Evolutionary conservation across 2,797 vertebrate species (phyloP).

Genomic region (Scolopax bukidnonensis): DNA sequence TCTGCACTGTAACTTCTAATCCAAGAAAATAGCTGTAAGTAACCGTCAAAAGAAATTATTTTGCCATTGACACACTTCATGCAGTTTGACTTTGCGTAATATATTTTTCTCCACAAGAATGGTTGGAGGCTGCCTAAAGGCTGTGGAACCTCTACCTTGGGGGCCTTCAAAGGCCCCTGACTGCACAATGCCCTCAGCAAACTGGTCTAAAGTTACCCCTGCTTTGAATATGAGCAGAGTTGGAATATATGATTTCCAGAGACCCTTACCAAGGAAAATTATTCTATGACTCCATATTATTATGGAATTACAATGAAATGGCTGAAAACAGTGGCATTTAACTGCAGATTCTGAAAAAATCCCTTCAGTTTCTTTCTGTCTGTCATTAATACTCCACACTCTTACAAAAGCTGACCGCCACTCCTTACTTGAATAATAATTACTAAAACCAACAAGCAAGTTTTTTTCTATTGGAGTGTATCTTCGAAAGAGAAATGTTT

Average conservation of each 20-base stretch:
- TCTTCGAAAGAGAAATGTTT: conserved; percentile 1
- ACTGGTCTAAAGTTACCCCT: neutral
- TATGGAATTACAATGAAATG: neutral
- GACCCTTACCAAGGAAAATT: neutral
- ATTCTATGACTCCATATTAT: neutral
- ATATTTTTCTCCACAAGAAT: neutral
- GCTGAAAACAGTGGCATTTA: neutral
- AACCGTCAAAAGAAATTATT: neutral
- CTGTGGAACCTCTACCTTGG: neutral
- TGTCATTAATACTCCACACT: neutral
- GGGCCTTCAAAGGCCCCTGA: neutral
- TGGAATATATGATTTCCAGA: neutral
- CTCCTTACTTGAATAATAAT: conserved; percentile 5
- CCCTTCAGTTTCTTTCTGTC: neutral
- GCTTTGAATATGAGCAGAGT: neutral
- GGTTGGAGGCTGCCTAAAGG: neutral
- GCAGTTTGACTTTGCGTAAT: neutral
- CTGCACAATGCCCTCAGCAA: neutral
- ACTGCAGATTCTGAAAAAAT: neutral
- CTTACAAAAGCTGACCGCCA: neutral
- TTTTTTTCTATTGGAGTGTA: neutral
- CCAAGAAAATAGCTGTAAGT: conserved; percentile 37
- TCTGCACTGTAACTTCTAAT: conserved; percentile 46
- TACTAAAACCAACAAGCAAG: conserved; percentile 9
- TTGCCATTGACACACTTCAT: neutral